phyloP scores from a whole-genome alignment of 2,113 vertebrate genomes.

The Cichladusa arquata region DNA sequence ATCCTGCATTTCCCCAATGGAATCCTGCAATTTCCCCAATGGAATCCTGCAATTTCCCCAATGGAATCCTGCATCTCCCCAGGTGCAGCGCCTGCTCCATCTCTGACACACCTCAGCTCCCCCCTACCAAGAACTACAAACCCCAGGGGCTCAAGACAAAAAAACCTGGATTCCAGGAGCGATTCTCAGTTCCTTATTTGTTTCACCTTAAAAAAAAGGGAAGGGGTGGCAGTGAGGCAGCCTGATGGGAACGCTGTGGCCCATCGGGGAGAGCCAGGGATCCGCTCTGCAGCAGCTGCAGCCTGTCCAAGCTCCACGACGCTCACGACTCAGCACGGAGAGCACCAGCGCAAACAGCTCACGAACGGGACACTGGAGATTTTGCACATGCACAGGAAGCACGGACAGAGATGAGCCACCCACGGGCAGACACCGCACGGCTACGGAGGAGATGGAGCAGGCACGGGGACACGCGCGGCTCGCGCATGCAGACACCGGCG shows the following conservation, averaged over 20 bases:
- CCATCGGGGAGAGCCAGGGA: not conserved
- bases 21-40: too few species aligned
- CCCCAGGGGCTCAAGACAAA: not conserved
- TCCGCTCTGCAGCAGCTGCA: not conserved
- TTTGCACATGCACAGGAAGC: slow-evolving; percentile 79
- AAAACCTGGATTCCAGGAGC: not conserved
- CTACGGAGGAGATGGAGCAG: slow-evolving; percentile 61
- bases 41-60: not conserved
- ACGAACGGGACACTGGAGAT: slow-evolving; percentile 52
- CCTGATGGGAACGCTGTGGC: not conserved
- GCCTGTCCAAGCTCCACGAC: slow-evolving; percentile 34
- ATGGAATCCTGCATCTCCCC: too few species aligned
- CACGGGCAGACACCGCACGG: slow-evolving; percentile 49
- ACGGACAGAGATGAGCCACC: slow-evolving; percentile 70
- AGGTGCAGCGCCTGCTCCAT: not conserved
- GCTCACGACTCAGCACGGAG: slow-evolving; percentile 62
- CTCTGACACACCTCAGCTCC: not conserved
- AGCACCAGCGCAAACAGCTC: slow-evolving; percentile 64
- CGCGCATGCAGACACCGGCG: slow-evolving; percentile 69
- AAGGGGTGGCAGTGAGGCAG: slow-evolving; percentile 27
- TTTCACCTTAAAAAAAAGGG: not conserved
- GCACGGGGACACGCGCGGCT: slow-evolving; percentile 67
- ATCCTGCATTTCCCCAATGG: too few species aligned
- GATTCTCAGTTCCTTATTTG: not conserved
- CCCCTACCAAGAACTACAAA: not conserved